Evolutionary conservation across 1,140 invertebrate genomes (phyloP).

Genomic region (Cheumatopsyche charites): DNA sequence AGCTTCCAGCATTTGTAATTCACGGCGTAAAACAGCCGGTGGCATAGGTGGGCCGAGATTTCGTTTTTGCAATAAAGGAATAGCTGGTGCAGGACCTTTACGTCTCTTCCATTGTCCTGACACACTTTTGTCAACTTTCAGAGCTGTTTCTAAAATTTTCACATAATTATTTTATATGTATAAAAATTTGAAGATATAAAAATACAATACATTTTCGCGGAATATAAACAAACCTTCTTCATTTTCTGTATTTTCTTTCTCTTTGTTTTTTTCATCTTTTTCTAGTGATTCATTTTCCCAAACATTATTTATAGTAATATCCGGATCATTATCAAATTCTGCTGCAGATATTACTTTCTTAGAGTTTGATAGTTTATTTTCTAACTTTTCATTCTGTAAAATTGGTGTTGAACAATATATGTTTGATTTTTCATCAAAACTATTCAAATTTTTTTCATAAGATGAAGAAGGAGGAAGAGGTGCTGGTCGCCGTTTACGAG

Average conservation of each 20-base stretch:
- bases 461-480: conserved; percentile 33
- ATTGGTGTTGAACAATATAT: conserved; percentile 11
- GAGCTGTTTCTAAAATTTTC: too few relatives aligned
- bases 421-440: not conserved
- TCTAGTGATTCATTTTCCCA: conserved; percentile 61
- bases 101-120: conserved; percentile 75
- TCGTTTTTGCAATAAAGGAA: conserved; percentile 73
- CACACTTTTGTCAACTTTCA: conserved; percentile 54
- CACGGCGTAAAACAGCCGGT: conserved; percentile 56
- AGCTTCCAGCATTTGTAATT: conserved; percentile 78
- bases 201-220: not conserved
- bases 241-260: conserved; percentile 56
- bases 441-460: conserved; percentile 21
- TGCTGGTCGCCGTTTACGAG: conserved; percentile 42
- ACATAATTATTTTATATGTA: too few relatives aligned
- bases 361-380: conserved; percentile 14
- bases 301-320: conserved; percentile 15
- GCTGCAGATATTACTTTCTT: conserved; percentile 38
- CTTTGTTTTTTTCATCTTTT: conserved; percentile 65
- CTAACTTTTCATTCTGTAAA: conserved; percentile 2
- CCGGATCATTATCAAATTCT: conserved; percentile 40
- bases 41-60: conserved; percentile 62
- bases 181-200: not conserved
- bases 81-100: conserved; percentile 80
- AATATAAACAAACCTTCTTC: conserved; percentile 43